A percentile compares a stretch with the other conserved stretches of the same genome.
Evolutionary conservation across 2,113 vertebrate species (phyloP).

Genomic region (Himantopus leucocephalus): DNA sequence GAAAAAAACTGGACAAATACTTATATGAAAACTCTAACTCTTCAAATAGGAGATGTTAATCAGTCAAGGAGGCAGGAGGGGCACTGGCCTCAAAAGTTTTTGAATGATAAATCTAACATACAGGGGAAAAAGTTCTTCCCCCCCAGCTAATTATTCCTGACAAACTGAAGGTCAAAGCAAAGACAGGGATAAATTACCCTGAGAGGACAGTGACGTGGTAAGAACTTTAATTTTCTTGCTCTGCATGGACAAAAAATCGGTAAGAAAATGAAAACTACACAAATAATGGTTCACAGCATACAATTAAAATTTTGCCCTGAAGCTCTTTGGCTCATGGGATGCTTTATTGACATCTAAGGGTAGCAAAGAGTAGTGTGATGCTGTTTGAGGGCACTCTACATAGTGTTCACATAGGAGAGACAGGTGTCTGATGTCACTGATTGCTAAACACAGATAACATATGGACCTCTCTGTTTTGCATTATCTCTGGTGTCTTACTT

Average conservation of each 20-base stretch:
- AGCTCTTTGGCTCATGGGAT: neutral
- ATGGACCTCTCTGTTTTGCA: neutral
- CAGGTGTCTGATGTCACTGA: neutral
- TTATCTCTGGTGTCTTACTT: neutral
- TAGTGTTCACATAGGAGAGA: neutral
- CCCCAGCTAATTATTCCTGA: neutral
- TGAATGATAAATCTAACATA: neutral
- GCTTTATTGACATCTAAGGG: neutral
- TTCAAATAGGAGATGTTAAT: neutral
- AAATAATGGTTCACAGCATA: neutral
- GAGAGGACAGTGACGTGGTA: neutral
- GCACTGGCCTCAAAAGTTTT: neutral
- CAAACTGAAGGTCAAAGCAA: neutral
- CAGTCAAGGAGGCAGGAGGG: neutral
- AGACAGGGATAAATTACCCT: neutral
- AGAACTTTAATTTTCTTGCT: neutral
- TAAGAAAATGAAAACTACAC: neutral
- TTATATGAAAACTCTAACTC: neutral
- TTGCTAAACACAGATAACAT: neutral
- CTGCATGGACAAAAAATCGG: rapidly evolving
- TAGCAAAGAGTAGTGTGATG: neutral
- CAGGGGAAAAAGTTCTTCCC: neutral
- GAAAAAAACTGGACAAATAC: neutral
- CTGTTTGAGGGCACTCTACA: neutral
- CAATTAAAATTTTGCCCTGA: neutral